phyloP scores from a whole-genome alignment of 2,113 vertebrate genomes.

The Aleadryas rufinucha region DNA sequence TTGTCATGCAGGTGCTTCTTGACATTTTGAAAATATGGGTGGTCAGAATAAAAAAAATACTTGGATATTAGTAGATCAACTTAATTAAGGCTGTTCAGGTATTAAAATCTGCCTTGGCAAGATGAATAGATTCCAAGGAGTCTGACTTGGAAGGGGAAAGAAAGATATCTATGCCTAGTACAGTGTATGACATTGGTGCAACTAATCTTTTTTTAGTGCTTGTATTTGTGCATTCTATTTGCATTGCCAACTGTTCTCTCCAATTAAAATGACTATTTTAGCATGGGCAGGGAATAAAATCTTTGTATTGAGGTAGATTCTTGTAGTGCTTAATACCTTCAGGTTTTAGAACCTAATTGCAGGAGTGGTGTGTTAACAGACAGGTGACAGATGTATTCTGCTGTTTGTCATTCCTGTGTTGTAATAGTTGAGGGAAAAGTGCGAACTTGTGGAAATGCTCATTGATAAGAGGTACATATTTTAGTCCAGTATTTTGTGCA shows the following conservation, averaged over 20 bases:
- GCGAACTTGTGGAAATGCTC: background rate
- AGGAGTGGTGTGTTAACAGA: background rate
- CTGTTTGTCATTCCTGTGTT: background rate
- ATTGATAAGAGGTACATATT: background rate
- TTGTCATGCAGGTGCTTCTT: background rate
- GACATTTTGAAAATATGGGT: background rate
- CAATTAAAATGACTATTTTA: background rate
- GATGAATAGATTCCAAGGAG: background rate
- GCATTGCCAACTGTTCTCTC: background rate
- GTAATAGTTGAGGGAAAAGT: background rate
- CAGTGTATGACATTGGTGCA: background rate
- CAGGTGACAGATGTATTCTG: background rate
- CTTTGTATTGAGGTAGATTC: background rate
- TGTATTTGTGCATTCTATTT: background rate
- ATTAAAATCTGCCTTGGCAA: background rate
- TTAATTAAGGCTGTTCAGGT: background rate
- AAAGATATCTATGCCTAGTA: background rate
- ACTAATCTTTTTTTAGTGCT: background rate
- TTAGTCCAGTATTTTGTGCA: background rate
- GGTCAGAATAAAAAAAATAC: background rate
- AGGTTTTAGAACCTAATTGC: background rate
- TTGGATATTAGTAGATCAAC: background rate
- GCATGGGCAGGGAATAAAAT: background rate
- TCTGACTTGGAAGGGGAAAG: background rate
- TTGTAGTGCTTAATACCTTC: background rate